Base-by-base conservation (phyloP, 2,888 invertebrate genomes). In the Ferdinandea cuprea region DNA sequence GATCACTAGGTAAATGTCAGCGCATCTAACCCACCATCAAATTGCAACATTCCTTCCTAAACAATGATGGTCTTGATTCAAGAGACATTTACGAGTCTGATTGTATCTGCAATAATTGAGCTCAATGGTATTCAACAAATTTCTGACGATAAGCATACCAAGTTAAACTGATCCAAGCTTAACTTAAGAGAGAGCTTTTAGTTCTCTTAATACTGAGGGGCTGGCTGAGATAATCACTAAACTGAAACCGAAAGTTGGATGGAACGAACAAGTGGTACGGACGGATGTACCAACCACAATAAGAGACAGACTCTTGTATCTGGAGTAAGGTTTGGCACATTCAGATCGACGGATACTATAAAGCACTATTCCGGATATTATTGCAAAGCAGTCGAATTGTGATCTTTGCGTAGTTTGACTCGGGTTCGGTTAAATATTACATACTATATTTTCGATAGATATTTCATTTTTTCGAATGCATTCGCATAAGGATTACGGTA, bases 201-300 rank as follows among this genome's bases (percentile, higher is more conserved):
- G 28, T 48, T 46, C 58, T 74, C 74, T 66, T 66, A 74, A 52
- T 21, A 4, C 1, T 8, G 5, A 2, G 13, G 15, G 9, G 19
- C 19, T 9, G 1, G 50, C 13, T 30, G 15, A 63, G 68, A 68
- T 69, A 58, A 68, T 13, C 61, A 58, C 73, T 83, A 72, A 73
- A 73, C 56, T 72, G 68, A 83, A 83, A 83, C 63, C 17, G 63
- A 83, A 73, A 83, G 77, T 78, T 61, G 56, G 42, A n/a, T n/a
- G n/a, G n/a, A n/a, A n/a, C n/a, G n/a, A 68, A 63, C 63, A 69
- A 56, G 54, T 56, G 32, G 54, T 48, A n/a, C 19, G 19, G 76
- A n/a, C 19, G 19, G 76, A 76, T 81, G 77, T 59, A 76, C 13
- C 59, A 37, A 6, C 25, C 25, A 5, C 35, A 11, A 71, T 17